A percentile compares a stretch with the other conserved stretches of the same genome.
Evolutionary conservation across 1,140 invertebrate species (phyloP).

Genomic region (Apolygus lucorum): DNA sequence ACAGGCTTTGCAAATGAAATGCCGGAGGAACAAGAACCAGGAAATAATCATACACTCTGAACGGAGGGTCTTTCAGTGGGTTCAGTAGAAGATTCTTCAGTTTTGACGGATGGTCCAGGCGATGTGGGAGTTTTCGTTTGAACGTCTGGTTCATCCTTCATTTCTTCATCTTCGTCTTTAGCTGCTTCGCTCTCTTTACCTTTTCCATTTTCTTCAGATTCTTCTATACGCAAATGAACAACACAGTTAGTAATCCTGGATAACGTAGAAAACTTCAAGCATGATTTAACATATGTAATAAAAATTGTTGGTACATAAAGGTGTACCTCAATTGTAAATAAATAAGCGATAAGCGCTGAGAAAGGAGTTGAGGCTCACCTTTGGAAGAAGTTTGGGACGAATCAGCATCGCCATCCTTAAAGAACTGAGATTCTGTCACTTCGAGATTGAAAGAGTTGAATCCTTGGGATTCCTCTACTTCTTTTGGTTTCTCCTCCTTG

Average conservation of each 20-base stretch:
- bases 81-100: not conserved
- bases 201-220: constrained; percentile 1
- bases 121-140: not conserved
- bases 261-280: too few species aligned
- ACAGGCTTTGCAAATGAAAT: too few species aligned
- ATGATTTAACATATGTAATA: too few species aligned
- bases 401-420: not conserved
- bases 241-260: too few species aligned
- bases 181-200: not conserved
- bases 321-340: too few species aligned
- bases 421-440: constrained; percentile 2
- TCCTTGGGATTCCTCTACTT: not conserved
- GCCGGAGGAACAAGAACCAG: too few species aligned
- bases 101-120: not conserved
- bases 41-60: not conserved
- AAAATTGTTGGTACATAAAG: too few species aligned
- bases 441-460: not conserved
- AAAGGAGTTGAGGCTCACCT: too few species aligned
- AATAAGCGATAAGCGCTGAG: too few species aligned
- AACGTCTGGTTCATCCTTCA: not conserved
- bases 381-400: not conserved
- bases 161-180: not conserved
- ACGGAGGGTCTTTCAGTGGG: not conserved
- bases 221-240: too few species aligned
- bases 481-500: not conserved